Conservation (phyloP, 2,113 vertebrate genomes). For the Antechinus stuartii region DNA sequence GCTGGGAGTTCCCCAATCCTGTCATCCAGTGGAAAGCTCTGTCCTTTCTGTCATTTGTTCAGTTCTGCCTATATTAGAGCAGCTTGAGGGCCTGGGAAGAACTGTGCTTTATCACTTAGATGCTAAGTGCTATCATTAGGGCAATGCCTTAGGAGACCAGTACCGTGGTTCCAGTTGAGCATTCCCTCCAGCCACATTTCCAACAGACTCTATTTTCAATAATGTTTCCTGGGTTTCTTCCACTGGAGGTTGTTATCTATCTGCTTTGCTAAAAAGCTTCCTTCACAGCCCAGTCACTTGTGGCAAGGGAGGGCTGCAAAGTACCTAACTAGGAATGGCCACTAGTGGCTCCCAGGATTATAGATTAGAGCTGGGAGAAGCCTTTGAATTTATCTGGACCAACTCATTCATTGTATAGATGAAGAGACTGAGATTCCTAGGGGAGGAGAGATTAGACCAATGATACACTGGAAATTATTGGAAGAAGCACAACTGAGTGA, state of each 20-base stretch:
- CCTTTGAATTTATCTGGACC: not conserved
- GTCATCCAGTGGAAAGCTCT: constrained; percentile 47
- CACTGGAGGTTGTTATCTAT: constrained; percentile 73
- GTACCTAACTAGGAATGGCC: constrained; percentile 30
- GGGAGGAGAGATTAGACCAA: not conserved
- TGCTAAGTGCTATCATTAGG: constrained; percentile 27
- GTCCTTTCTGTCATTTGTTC: constrained; percentile 17
- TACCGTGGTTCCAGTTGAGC: constrained; percentile 8
- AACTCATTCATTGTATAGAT: not conserved
- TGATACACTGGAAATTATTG: not conserved
- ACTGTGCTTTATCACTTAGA: constrained; percentile 34
- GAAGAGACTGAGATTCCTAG: not conserved
- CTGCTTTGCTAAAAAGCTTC: constrained; percentile 64
- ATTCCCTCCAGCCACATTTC: constrained; percentile 48
- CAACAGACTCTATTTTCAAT: constrained; percentile 50
- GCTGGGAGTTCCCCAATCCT: constrained; percentile 51
- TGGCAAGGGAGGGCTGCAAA: constrained; percentile 60
- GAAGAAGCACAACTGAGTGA: not conserved
- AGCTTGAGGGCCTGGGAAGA: constrained; percentile 36
- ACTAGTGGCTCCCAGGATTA: not conserved
- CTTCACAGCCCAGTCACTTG: constrained; percentile 42
- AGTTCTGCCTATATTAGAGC: constrained; percentile 6
- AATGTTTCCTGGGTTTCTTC: constrained; percentile 54
- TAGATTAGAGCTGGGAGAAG: not conserved
- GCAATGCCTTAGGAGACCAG: constrained; percentile 19